Evolutionary conservation across 2,113 vertebrate species (phyloP).

Genomic region (Callaeas wilsoni): DNA sequence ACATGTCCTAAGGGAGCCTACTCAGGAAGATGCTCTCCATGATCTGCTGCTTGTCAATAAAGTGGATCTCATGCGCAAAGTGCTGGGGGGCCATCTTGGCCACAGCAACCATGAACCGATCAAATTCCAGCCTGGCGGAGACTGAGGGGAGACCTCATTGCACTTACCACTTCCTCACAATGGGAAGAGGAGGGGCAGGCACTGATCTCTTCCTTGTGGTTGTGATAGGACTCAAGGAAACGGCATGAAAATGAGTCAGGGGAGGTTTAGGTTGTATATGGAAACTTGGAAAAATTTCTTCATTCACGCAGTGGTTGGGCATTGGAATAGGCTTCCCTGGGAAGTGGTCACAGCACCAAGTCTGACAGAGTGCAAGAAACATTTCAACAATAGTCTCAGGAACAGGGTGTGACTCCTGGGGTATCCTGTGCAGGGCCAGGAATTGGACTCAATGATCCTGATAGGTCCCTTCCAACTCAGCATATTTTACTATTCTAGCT

Average conservation of each 20-base stretch:
- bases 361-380: not conserved
- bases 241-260: not conserved
- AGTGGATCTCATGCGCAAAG: not conserved
- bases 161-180: too few relatives aligned
- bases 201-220: not conserved
- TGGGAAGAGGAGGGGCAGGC: not conserved
- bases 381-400: not conserved
- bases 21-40: rapidly evolving
- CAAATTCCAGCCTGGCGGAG: not conserved
- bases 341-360: not conserved
- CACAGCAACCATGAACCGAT: rapidly evolving
- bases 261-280: not conserved
- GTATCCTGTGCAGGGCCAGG: not conserved
- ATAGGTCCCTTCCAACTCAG: not conserved
- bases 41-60: not conserved
- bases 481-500: not conserved
- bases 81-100: too few relatives aligned
- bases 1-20: not conserved
- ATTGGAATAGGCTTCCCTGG: not conserved
- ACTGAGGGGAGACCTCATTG: not conserved
- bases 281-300: not conserved
- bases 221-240: not conserved
- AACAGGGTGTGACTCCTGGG: not conserved
- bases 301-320: not conserved
- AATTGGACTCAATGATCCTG: rapidly evolving